Conservation (phyloP, 2,888 invertebrate genomes). For the Drosophila acutilabella region DNA sequence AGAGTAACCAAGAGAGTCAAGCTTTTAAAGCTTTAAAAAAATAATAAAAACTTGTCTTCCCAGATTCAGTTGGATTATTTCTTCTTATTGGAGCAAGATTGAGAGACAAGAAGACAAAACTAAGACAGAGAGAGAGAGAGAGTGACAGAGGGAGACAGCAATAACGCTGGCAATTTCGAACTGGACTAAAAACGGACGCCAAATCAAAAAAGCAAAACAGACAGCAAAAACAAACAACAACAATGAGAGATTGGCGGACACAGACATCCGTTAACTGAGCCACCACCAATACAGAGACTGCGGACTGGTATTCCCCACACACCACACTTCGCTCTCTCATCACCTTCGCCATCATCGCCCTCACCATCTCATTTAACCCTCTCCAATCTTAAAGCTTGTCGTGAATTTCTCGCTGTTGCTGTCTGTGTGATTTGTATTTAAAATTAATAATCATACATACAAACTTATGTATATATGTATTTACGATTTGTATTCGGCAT, state of each 20-base stretch:
- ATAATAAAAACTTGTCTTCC: slow-evolving; percentile 77
- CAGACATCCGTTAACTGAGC: slow-evolving; percentile 35
- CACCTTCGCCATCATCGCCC: not conserved
- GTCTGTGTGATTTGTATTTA: slow-evolving; percentile 58
- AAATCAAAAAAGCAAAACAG: slow-evolving; percentile 53
- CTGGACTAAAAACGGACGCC: slow-evolving; percentile 77
- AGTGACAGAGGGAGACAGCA: slow-evolving; percentile 16
- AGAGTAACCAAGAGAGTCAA: slow-evolving; percentile 24
- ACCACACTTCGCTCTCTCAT: not conserved
- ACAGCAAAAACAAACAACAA: slow-evolving; percentile 28
- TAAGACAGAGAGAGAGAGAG: slow-evolving; percentile 33
- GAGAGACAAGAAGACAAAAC: slow-evolving; percentile 16
- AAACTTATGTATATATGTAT: slow-evolving; percentile 29
- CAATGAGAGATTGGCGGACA: slow-evolving; percentile 36
- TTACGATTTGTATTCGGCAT: slow-evolving; percentile 50
- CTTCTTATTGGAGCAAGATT: slow-evolving; percentile 64
- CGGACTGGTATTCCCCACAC: slow-evolving; percentile 69
- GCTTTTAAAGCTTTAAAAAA: slow-evolving; percentile 44
- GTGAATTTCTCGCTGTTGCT: slow-evolving; percentile 48
- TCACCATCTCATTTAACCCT: slow-evolving; percentile 16
- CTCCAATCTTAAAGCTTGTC: slow-evolving; percentile 44
- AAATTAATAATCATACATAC: slow-evolving; percentile 58
- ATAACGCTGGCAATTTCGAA: slow-evolving; percentile 69
- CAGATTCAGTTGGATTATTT: slow-evolving; percentile 76
- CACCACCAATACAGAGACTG: slow-evolving; percentile 39